Evolutionary conservation across 2,888 invertebrate genomes (phyloP), one percentile per base, ranked within the genome.

Genomic region (Ornithoptera alexandrae): DNA sequence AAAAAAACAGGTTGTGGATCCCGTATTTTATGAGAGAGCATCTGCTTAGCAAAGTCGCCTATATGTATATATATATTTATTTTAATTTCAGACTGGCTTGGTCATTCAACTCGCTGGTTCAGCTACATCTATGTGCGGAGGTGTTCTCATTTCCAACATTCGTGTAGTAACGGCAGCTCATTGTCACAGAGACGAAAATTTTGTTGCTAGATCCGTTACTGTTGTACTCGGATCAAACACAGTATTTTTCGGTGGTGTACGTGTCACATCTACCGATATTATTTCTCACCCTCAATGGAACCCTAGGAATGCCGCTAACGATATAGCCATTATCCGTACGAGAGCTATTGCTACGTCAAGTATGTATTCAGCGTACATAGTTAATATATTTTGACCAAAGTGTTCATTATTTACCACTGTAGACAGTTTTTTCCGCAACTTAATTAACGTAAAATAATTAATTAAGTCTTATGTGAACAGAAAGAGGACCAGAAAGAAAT

Each of bases 91-190:
- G 67, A 56, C 62, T 42, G 67, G 67, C 24, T 39, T 67, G 39
- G 57, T 67, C 17, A 67, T 67, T 18, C 36, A 10, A 7, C 64
- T 71, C 15, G 7, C 18, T 36, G 6, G 58, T 63, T 4, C 22
- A 36, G 20, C 22, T 18, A 66, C 22, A 10, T 71, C 71, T 18
- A 24, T 62, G 2, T 67, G 88, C 71, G 87, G 88, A 2, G 86
- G 77, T 5, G 79, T 80, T 2, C 68, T 87, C 5, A 74, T 87
- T 62, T 77, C 81, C 0, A 1, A 65, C 18, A 81, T 4, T 50
- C 79, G 76, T 0, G 74, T 78, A 1, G 7, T 87, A 10, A 86
- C 86, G 0, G 87, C 86, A 53, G 86, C 86, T 71, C 86, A 87
- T 72, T 86, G 86, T 72, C 62, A 81, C n/a, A 17, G 22, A 6